Evolutionary conservation across 2,888 invertebrate genomes (phyloP), one percentile per base, ranked within the genome.

Genomic region (Idaea aversata): DNA sequence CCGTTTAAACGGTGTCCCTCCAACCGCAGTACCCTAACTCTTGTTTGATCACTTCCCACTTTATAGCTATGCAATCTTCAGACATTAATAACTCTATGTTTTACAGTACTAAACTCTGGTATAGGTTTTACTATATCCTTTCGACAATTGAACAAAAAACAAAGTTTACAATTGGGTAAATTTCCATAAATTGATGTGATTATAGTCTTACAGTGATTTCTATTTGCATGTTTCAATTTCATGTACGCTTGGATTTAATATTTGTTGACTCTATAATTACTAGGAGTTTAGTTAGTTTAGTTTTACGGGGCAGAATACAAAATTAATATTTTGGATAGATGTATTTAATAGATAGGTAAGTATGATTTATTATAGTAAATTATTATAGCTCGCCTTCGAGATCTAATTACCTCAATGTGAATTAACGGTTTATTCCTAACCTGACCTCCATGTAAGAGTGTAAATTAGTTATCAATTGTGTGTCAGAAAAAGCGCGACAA

Each of bases 1-100:
- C 76, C 74, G 68, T 75, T 81, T 73, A 75, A 78, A 75, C 72
- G 76, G 69, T 73, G 67, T 72, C 47, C 10, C 47, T 13, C 47
- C 47, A 47, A 13, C 47, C 5, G 47, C 47, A 47, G 47, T 47
- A 47, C 7, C 47, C 47, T 47, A 47, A 47, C 47, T 47, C 47
- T 47, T 5, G 47, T 47, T 47, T 47, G 47, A 47, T 47, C 47
- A 10, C 47, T 10, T 47, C 47, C 47, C 10, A 47, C 13, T 47
- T 47, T 47, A 47, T 47, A 47, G 47, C 10, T 13, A 47, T 47
- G 7, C 47, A 13, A 47, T 47, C 47, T 7, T 5, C 47, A 47
- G 47, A 47, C 13, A 47, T 47, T 13, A 47, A 47, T 47, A 13
- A 13, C 47, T 13, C 47, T 47, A 47, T 47, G 47, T 47, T 10